These are phyloP conservation scores for Propithecus coquereli DNA, from an alignment of 2,113 vertebrate genomes.

Conservation along the genomic window DNA sequence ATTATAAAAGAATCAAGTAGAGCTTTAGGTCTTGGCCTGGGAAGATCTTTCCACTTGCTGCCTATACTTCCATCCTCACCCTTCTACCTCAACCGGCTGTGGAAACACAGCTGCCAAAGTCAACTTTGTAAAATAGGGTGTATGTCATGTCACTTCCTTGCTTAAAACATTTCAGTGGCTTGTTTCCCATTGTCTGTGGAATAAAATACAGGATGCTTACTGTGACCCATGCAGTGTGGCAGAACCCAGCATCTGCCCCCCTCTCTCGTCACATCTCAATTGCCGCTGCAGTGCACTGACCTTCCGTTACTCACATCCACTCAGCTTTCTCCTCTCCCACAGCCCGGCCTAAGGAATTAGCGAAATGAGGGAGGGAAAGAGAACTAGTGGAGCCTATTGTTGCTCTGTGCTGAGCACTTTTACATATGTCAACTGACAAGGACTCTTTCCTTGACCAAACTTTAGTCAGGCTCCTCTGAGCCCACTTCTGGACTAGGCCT, in stretches of 20 bases:
- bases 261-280: background rate
- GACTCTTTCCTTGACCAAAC: background rate
- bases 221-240: too few species aligned
- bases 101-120: background rate
- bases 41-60: background rate
- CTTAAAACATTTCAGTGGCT: background rate
- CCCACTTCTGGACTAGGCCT: background rate
- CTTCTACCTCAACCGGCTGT: background rate
- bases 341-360: background rate
- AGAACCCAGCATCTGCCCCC: background rate
- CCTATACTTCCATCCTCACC: background rate
- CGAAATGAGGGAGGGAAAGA: background rate
- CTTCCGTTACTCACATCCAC: background rate
- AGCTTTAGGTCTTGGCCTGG: background rate
- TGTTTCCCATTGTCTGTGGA: background rate
- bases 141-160: background rate
- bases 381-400: background rate
- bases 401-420: background rate
- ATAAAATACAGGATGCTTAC: background rate
- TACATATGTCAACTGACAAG: background rate
- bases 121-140: background rate
- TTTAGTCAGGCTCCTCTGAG: background rate
- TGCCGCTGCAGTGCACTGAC: background rate
- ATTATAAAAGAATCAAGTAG: background rate
- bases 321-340: background rate